Percentiles rank a stretch among this genome's conserved stretches.
These are phyloP conservation scores for Monomorium pharaonis DNA, from an alignment of 1,140 invertebrate genomes.

Conservation along the genomic window DNA sequence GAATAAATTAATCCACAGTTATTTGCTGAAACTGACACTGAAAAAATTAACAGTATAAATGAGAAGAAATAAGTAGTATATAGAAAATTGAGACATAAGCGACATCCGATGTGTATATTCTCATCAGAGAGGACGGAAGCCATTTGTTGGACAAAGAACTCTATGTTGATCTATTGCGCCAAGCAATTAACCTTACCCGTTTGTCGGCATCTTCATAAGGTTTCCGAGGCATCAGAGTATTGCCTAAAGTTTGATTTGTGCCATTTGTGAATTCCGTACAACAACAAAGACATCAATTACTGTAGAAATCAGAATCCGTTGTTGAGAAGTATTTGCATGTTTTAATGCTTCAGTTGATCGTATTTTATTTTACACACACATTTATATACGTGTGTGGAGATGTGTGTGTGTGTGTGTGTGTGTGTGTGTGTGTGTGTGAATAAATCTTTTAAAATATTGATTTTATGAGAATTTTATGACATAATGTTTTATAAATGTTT, in stretches of 20 bases:
- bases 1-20: not conserved
- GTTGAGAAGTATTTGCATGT: not conserved
- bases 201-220: slow-evolving; percentile 74
- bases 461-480: too few relatives aligned
- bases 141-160: slow-evolving; percentile 72
- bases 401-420: too few relatives aligned
- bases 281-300: slow-evolving; percentile 32
- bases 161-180: slow-evolving; percentile 71
- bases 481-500: too few relatives aligned
- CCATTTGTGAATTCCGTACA: slow-evolving; percentile 9
- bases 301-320: not conserved
- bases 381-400: too few relatives aligned
- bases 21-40: not conserved
- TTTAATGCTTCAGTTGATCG: not conserved
- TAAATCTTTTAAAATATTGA: too few relatives aligned
- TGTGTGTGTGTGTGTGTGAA: too few relatives aligned
- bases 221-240: slow-evolving; percentile 60
- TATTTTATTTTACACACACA: not conserved
- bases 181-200: slow-evolving; percentile 76
- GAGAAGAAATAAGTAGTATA: not conserved
- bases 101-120: not conserved
- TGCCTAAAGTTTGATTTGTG: slow-evolving; percentile 18
- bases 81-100: slow-evolving; percentile 3
- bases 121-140: slow-evolving; percentile 69
- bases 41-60: not conserved